These are phyloP conservation scores for Oenanthe melanoleuca DNA, from an alignment of 2,113 vertebrate species.

Conservation along the genomic window DNA sequence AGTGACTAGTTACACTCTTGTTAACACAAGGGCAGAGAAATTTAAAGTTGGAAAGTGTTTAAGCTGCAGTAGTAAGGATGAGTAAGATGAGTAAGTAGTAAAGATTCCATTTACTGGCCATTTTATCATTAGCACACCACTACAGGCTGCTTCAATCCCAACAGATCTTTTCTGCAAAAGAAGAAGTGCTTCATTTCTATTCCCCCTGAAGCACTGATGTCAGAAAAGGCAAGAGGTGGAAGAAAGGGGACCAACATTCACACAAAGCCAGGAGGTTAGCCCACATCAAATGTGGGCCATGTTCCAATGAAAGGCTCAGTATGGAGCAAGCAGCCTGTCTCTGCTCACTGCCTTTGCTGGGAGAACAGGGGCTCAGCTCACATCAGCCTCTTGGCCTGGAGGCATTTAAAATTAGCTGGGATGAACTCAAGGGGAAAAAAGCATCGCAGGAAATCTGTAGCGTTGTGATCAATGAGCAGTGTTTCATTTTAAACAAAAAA, in stretches of 20 bases:
- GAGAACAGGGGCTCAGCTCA: not conserved
- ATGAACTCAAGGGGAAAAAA: not conserved
- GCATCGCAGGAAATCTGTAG: not conserved
- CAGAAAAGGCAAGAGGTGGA: not conserved
- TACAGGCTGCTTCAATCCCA: not conserved
- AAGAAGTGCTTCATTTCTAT: not conserved
- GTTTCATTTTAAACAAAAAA: not conserved
- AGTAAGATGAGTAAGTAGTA: not conserved
- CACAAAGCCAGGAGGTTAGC: not conserved
- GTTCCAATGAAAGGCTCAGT: not conserved
- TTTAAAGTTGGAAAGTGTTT: not conserved
- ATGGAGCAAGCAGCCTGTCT: not conserved
- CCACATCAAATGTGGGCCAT: fast-evolving
- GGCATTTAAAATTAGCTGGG: not conserved
- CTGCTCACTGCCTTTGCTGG: not conserved
- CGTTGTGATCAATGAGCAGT: not conserved
- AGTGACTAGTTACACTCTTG: not conserved
- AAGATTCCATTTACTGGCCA: not conserved
- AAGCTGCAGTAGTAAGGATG: not conserved
- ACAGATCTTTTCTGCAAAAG: not conserved
- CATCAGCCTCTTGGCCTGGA: not conserved
- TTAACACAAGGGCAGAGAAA: not conserved
- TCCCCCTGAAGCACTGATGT: not conserved
- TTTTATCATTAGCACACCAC: not conserved
- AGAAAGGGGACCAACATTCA: not conserved